Evolutionary conservation across 2,113 vertebrate species (phyloP), one percentile per base, ranked within the genome.

Genomic region (Crotophaga sulcirostris): DNA sequence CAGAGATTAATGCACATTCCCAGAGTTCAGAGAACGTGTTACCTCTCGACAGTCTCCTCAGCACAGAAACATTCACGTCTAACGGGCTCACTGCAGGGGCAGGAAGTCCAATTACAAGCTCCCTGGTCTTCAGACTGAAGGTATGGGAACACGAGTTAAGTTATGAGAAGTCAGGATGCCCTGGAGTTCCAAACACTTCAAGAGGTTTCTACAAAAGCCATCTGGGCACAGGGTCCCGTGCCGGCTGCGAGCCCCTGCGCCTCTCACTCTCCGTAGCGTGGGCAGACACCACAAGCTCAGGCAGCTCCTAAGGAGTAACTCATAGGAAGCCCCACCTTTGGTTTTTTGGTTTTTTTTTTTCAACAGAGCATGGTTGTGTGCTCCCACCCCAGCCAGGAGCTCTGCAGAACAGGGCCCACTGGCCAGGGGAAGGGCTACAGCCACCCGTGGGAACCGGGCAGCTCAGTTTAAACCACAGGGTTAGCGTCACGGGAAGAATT

Each of bases 181-280:
- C 16, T 45, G 19, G 34, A 63, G 29, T 54, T 59, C 54, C 80
- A 66, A 49, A 40, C 5, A 5, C 59, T 73, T 60, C 40, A 34
- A 25, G 19, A 70, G 63, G 18, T 60, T 81, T 45, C 85, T 36
- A 36, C 38, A 79, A 47, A 38, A 85, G 25, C 40, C 4, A 8
- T 34, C 16, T 0, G 1, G 28, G 56, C 55, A 19, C 59, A 10
- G 1, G 12, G 54, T 4, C 15, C 29, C 2, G 0, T 6, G 45
- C 62, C 44, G 19, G 29, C 2, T 2, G 38, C 8, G n/a, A 55
- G 25, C 3, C 3, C 20, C 44, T 1, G 12, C 38, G 52, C 11
- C 13, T 16, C 25, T 33, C 5, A 2, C 74, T 11, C 26, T 7
- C 17, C 6, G 56, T 4, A 28, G 3, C 24, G 11, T 18, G 1